Base-by-base conservation (phyloP, 2,113 vertebrate species). In the Dicrurus megarhynchus region DNA sequence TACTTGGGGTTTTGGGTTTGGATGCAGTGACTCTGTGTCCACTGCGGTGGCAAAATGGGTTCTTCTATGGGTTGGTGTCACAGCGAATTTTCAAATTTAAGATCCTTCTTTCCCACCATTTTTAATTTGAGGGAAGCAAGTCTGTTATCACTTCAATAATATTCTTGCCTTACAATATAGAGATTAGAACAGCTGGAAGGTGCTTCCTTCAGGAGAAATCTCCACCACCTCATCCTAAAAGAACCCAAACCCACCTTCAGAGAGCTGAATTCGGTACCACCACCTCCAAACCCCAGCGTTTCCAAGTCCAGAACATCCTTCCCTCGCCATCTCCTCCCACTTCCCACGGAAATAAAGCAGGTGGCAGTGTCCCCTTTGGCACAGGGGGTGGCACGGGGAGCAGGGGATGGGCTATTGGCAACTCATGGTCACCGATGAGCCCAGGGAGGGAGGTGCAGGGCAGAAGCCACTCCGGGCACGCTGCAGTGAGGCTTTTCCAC, bases 351-450 rank as follows among this genome's bases (percentile, higher is more conserved):
- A 95, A 96, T 73, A 79, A 73, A 93, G 95, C 97, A 95, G 81
- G 84, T 96, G 95, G 49, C 81, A 97, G 88, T 53, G 74, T 93
- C 97, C 93, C 97, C 89, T 97, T 92, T 76, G 68, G 10, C 57
- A 22, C 46, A 30, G 24, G 33, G 26, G 73, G 88, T 89, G 86
- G 59, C 84, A 90, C 78, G 63, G 59, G 69, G 33, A 87, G 93
- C 89, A 5, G 76, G 82, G 82, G 49, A 77, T 1, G 14, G 92
- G 81, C 82, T 87, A 85, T 93, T 97, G 97, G 97, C 68, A 75
- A 93, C 82, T 88, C 90, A 57, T 95, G 5, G 73, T 89, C 96
- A 96, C 94, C 95, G 93, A 96, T 84, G 67, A 97, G 96, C 95
- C 95, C 71, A 55, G 67, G 93, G 90, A 71, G 81, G 83, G 78